A percentile compares a stretch with the other conserved stretches of the same genome.
These are phyloP conservation scores for Drosophila multiciliata DNA, from an alignment of 2,888 invertebrate genomes.

Conservation along the genomic window DNA sequence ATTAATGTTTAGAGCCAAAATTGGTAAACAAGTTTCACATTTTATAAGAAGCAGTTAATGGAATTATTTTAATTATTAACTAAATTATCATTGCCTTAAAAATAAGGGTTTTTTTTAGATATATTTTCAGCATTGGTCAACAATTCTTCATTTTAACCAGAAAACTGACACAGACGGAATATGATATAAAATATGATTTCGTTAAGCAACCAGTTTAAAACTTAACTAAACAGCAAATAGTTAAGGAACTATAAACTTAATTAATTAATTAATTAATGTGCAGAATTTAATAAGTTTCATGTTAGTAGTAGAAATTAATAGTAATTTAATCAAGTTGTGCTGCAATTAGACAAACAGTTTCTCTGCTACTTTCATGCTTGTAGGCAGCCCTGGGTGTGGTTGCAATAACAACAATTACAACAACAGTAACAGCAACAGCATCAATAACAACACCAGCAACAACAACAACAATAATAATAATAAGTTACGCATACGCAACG, in stretches of 20 bases:
- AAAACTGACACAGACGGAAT: background rate
- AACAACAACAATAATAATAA: constrained; percentile 56
- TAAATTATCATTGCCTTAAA: background rate
- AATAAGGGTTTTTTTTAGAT: accelerated
- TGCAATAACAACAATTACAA: constrained; percentile 26
- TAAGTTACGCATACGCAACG: constrained; percentile 75
- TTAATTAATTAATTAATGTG: background rate
- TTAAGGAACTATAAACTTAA: background rate
- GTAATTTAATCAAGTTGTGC: background rate
- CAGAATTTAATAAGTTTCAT: background rate
- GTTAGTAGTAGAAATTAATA: background rate
- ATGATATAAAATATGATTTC: background rate
- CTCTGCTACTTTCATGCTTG: constrained; percentile 4
- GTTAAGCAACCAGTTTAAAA: background rate
- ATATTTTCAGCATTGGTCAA: background rate
- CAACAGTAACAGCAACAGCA: constrained; percentile 22
- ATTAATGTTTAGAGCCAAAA: background rate
- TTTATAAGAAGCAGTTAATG: no score
- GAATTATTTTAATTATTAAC: background rate
- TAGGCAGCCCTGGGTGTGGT: constrained; percentile 52
- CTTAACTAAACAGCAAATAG: background rate
- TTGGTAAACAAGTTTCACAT: background rate
- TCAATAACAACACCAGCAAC: constrained; percentile 31
- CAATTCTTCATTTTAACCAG: background rate
- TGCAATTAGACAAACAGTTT: background rate